These are phyloP conservation scores for Sebastes hubbsi DNA, from an alignment of 2,797 vertebrate species.

Conservation along the genomic window DNA sequence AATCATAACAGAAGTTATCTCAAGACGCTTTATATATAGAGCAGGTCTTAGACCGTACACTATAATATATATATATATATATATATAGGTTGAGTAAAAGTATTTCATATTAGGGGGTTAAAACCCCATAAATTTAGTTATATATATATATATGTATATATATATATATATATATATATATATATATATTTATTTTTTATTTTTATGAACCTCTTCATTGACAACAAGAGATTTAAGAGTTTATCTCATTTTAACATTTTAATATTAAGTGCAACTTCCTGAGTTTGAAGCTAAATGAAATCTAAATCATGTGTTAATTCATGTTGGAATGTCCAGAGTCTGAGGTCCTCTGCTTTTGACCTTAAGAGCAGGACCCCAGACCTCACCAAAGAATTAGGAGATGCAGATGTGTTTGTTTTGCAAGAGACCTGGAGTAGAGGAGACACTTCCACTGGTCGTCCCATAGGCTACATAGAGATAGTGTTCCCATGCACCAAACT, in stretches of 20 bases:
- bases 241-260: background rate
- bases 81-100: no score
- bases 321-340: background rate
- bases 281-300: background rate
- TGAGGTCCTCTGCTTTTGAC: background rate
- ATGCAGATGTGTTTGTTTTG: background rate
- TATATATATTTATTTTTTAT: background rate
- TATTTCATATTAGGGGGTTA: no score
- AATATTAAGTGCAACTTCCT: background rate
- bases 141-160: no score
- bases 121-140: no score
- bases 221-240: background rate
- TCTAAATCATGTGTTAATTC: background rate
- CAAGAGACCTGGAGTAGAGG: background rate
- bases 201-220: background rate
- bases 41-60: no score
- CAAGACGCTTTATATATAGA: no score
- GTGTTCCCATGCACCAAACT: background rate
- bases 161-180: no score
- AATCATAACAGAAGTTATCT: no score
- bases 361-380: background rate
- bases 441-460: background rate
- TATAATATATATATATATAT: no score
- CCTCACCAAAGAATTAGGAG: background rate
- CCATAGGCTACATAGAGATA: background rate